These are phyloP conservation scores for Holacanthella duospinosa DNA, from an alignment of 2,888 invertebrate genomes.

Conservation along the genomic window DNA sequence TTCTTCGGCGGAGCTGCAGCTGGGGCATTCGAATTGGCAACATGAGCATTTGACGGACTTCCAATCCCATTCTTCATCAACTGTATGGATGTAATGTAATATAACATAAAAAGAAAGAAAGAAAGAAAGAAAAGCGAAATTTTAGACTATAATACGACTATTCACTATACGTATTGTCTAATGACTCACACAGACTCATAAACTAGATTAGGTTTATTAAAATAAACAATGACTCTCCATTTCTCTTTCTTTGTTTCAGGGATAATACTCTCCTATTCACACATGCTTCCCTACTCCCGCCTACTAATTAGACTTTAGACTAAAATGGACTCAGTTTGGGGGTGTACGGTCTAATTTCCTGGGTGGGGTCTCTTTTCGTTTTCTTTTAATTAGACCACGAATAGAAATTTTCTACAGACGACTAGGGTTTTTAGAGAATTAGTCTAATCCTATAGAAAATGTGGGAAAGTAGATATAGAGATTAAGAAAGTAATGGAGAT, in stretches of 20 bases:
- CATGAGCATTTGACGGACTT: constrained; percentile 35
- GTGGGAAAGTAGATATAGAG: background rate
- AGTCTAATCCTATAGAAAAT: background rate
- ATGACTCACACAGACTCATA: too few species aligned
- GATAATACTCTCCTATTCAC: too few species aligned
- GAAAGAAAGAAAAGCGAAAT: constrained; percentile 4
- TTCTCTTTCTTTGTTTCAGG: too few species aligned
- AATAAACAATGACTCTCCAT: too few species aligned
- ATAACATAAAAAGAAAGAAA: too few species aligned
- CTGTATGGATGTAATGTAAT: constrained; percentile 17
- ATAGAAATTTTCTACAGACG: background rate
- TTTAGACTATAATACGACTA: background rate
- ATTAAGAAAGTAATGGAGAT: background rate
- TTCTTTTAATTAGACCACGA: background rate
- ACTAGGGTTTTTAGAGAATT: background rate
- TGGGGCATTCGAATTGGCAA: constrained; percentile 35
- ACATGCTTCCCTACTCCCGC: background rate
- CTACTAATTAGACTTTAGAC: background rate
- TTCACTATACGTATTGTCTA: too few species aligned
- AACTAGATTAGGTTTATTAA: too few species aligned
- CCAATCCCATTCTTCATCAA: constrained; percentile 36
- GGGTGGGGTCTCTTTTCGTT: too few species aligned
- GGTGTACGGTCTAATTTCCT: too few species aligned
- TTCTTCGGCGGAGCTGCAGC: constrained; percentile 51
- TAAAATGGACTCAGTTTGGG: background rate